phyloP scores from a whole-genome alignment of 2,888 invertebrate species.

The Polydrusus pterygomalis region DNA sequence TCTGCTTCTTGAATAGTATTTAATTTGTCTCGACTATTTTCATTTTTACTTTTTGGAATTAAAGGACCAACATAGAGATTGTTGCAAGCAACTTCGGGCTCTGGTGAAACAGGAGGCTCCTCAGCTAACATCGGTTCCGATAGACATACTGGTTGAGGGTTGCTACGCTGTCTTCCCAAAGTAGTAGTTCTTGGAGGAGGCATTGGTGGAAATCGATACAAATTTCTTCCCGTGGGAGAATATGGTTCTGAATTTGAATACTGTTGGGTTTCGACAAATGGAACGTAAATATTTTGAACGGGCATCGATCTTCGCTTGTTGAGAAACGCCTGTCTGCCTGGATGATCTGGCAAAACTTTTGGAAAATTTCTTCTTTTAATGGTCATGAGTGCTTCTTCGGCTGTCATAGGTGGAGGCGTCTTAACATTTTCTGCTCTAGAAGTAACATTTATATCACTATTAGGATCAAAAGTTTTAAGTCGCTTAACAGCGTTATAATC shows the following conservation, averaged over 20 bases:
- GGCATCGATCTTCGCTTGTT: slow-evolving; percentile 80
- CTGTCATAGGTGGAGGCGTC: slow-evolving; percentile 73
- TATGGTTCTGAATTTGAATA: slow-evolving; percentile 65
- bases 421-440: slow-evolving; percentile 77
- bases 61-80: slow-evolving; percentile 76
- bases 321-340: slow-evolving; percentile 68
- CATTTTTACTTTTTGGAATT: slow-evolving; percentile 70
- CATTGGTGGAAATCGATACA: slow-evolving; percentile 76
- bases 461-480: slow-evolving; percentile 71
- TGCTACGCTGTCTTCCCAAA: slow-evolving; percentile 75
- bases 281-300: slow-evolving; percentile 69
- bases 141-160: slow-evolving; percentile 64
- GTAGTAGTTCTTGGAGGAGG: slow-evolving; percentile 86
- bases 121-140: slow-evolving; percentile 72
- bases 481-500: slow-evolving; percentile 61
- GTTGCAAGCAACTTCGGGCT: slow-evolving; percentile 74
- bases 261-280: slow-evolving; percentile 64
- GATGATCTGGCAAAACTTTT: slow-evolving; percentile 89
- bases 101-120: slow-evolving; percentile 72
- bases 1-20: slow-evolving; percentile 30
- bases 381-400: slow-evolving; percentile 82
- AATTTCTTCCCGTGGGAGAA: slow-evolving; percentile 64
- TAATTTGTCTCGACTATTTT: slow-evolving; percentile 35
- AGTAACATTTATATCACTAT: slow-evolving; percentile 83
- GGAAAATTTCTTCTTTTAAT: slow-evolving; percentile 88